A percentile compares a stretch with the other conserved stretches of the same genome.
phyloP scores from a whole-genome alignment of 2,797 vertebrate species.

The Miopithecus talapoin region DNA sequence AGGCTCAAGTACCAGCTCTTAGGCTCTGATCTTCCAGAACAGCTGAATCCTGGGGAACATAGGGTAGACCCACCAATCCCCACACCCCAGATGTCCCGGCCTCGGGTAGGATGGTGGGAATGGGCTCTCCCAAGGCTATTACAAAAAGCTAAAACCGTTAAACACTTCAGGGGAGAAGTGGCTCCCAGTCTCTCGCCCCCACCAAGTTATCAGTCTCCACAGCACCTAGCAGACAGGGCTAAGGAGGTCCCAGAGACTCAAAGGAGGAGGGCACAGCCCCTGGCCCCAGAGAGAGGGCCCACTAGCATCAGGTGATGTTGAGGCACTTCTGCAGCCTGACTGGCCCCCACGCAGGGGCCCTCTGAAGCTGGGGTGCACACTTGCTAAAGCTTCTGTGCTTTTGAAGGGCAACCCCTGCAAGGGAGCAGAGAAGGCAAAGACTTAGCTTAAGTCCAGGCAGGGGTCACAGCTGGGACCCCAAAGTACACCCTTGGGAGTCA shows the following conservation, averaged over 20 bases:
- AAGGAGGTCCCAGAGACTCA: background rate
- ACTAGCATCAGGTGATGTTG: slow-evolving; percentile 65
- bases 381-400: slow-evolving; percentile 55
- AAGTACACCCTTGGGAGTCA: slow-evolving; percentile 68
- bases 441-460: background rate
- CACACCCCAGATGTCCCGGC: background rate
- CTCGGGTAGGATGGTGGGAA: background rate
- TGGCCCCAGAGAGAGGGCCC: background rate
- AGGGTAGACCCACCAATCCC: background rate
- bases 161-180: background rate
- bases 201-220: background rate
- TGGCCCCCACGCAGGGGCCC: background rate
- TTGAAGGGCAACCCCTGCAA: background rate
- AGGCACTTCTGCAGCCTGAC: background rate
- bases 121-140: background rate
- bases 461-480: slow-evolving; percentile 3
- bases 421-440: background rate
- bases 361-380: background rate
- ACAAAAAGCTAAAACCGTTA: slow-evolving; percentile 58
- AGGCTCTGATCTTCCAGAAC: background rate
- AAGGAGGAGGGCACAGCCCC: background rate
- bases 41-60: background rate
- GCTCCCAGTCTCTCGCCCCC: background rate
- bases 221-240: background rate
- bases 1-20: background rate